phyloP scores from a whole-genome alignment of 2,888 invertebrate species.

The Orchesellides sinensis region DNA sequence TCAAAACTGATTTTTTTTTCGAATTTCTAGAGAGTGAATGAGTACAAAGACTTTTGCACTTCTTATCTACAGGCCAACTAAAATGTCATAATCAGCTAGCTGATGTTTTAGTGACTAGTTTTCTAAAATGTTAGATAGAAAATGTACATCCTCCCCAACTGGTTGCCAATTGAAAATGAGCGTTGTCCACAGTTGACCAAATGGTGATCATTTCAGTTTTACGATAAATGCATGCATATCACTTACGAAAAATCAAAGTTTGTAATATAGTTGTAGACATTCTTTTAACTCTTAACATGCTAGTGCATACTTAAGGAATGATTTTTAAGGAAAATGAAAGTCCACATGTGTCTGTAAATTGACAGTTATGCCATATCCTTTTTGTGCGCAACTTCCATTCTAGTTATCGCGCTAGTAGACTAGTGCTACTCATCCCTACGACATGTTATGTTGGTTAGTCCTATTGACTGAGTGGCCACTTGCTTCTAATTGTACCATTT shows the following conservation, averaged over 20 bases:
- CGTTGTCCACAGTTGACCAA: slow-evolving; percentile 12
- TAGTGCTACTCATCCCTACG: neutral
- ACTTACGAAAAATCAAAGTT: neutral
- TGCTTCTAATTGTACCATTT: slow-evolving; percentile 31
- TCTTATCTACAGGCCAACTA: neutral
- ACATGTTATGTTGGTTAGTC: neutral
- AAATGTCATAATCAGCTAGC: neutral
- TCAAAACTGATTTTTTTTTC: neutral
- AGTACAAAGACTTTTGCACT: neutral
- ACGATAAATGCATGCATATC: slow-evolving; percentile 19
- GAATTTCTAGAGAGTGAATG: neutral
- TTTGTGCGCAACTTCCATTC: too few relatives aligned
- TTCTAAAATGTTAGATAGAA: slow-evolving; percentile 25
- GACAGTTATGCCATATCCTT: neutral
- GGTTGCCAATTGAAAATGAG: slow-evolving; percentile 52
- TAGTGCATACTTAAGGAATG: neutral
- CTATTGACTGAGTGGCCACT: slow-evolving; percentile 23
- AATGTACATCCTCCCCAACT: slow-evolving; percentile 37
- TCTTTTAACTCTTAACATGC: neutral
- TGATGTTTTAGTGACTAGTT: slow-evolving; percentile 31
- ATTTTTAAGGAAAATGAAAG: slow-evolving; percentile 59
- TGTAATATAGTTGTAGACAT: neutral
- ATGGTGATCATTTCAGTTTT: slow-evolving; percentile 4
- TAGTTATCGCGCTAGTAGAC: too few relatives aligned
- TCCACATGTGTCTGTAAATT: slow-evolving; percentile 1